Evolutionary conservation across 2,888 invertebrate species (phyloP), one percentile per base, ranked within the genome.

Genomic region (Tenthredo mesomela): DNA sequence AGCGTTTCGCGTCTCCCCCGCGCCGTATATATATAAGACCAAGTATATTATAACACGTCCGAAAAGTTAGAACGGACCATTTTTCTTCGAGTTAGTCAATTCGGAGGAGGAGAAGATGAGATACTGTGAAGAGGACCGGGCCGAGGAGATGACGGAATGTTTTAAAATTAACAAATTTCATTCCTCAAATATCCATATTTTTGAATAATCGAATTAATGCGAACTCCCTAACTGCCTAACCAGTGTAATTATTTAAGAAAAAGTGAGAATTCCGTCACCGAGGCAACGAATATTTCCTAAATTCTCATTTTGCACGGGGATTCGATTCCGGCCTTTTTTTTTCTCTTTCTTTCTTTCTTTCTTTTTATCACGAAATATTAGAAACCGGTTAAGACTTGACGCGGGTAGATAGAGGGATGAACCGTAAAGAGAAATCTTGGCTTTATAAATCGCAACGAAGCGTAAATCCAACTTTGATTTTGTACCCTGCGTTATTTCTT

Each of bases 381-480:
- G 40, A 50, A 40, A 80, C 18, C 61, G 21, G 21, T 4, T 7
- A 58, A 61, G 78, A 58, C 29, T 12, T 25, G 33, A 43, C 50
- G 50, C 50, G 18, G 50, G 12, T 65, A 25, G 25, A 67, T 15
- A 67, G 3, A 67, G 10, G 50, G 54, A 50, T 77, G 18, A 33
- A 50, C 29, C 12, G 18, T 29, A 54, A 50, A 18, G 33, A 4
- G 1, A 2, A 40, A 40, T 40, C 21, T 21, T 12, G 21, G 47
- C 25, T 33, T 75, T 50, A 29, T 6, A 77, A 50, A 6, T 77
- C 77, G 25, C 37, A 21, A 12, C 78, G 37, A 21, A 61, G 58
- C 77, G 50, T 80, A 40, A 80, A 80, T 80, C 58, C 61, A 61
- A 61, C 80, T 61, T 58, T 78, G 58, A 78, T 78, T 78, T 33